Evolutionary conservation across 2,888 invertebrate species (phyloP).

Genomic region (Saturnia japonica): DNA sequence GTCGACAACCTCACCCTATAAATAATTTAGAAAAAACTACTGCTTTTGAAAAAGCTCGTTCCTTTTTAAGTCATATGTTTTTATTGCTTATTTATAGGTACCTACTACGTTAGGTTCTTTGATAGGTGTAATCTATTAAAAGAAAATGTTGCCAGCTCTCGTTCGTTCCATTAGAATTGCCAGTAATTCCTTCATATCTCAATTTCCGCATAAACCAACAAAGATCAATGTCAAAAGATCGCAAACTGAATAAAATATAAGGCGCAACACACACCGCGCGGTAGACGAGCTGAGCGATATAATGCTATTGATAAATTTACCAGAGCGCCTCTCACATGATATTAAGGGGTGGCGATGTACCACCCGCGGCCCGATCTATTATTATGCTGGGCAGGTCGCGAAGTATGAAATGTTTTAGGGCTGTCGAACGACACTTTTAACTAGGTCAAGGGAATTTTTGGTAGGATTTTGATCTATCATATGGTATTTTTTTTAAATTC

Average conservation of each 20-base stretch:
- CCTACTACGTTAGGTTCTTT: neutral
- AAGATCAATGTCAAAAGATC: slow-evolving; percentile 67
- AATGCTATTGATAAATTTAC: slow-evolving; percentile 80
- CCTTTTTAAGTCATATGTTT: too few species aligned
- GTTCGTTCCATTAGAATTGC: neutral
- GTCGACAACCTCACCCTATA: too few species aligned
- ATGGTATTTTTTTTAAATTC: too few species aligned
- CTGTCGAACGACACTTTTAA: slow-evolving; percentile 38
- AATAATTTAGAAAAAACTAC: too few species aligned
- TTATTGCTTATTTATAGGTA: too few species aligned
- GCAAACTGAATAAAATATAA: slow-evolving; percentile 73
- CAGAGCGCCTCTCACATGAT: slow-evolving; percentile 72
- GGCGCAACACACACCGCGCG: slow-evolving; percentile 47
- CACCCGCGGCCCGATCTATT: slow-evolving; percentile 69
- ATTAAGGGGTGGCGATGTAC: slow-evolving; percentile 70
- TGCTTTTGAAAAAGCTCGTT: too few species aligned
- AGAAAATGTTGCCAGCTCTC: neutral
- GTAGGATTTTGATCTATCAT: neutral
- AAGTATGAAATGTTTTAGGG: slow-evolving; percentile 60
- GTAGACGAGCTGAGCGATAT: slow-evolving; percentile 56
- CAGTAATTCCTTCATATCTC: slow-evolving; percentile 11
- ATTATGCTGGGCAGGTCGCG: slow-evolving; percentile 78
- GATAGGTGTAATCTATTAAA: neutral
- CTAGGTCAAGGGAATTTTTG: slow-evolving; percentile 13
- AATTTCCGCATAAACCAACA: slow-evolving; percentile 33